These are phyloP conservation scores for Amphiura filiformis DNA, from an alignment of 35 echinoderm and acorn worm species.

Conservation along the genomic window DNA sequence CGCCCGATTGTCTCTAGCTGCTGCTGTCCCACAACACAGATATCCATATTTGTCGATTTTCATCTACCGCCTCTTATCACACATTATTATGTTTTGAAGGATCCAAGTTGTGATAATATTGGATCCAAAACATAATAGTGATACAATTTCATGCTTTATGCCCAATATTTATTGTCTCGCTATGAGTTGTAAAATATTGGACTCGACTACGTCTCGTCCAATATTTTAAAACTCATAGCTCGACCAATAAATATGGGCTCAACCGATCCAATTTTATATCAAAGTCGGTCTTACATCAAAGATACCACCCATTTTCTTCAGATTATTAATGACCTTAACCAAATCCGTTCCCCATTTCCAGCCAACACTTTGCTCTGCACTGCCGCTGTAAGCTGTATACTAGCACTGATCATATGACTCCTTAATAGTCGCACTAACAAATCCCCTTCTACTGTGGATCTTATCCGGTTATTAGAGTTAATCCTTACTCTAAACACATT, in stretches of 20 bases:
- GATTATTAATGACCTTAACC: background rate
- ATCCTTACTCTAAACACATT: constrained; percentile 19
- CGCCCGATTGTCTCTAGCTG: background rate
- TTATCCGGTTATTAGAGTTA: constrained; percentile 10
- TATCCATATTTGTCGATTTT: constrained; percentile 13
- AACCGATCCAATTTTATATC: no score
- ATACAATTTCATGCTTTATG: no score
- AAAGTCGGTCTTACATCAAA: background rate
- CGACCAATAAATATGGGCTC: no score
- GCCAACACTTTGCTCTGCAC: background rate
- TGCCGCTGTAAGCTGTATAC: constrained; percentile 27
- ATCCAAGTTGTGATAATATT: no score
- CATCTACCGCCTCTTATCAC: constrained; percentile 18
- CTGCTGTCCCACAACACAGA: constrained; percentile 19
- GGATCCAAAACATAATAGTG: no score
- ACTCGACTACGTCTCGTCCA: no score
- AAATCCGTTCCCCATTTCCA: background rate
- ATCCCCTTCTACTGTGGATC: background rate
- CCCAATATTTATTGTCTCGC: no score
- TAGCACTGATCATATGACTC: constrained; percentile 7
- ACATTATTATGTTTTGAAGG: no score
- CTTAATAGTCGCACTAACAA: background rate
- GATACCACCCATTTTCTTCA: constrained; percentile 33
- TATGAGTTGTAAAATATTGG: no score
- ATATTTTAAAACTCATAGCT: no score